Evolutionary conservation across 2,113 vertebrate species (phyloP), one percentile per base, ranked within the genome.

Genomic region (Elephas maximus): DNA sequence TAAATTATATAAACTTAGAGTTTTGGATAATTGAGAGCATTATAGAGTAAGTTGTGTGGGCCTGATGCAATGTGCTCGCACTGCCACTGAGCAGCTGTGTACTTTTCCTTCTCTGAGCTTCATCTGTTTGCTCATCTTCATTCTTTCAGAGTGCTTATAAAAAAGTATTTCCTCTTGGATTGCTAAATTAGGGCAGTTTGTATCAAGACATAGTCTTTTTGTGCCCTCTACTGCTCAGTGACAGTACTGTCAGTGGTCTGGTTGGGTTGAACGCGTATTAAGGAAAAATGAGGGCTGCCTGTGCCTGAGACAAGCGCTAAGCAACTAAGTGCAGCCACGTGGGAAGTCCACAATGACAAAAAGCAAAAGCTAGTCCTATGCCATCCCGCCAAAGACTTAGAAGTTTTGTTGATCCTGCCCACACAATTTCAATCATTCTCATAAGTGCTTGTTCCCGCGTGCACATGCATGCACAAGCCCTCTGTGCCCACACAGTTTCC

Each of bases 211-310:
- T 71, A 30, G 65, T 95, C 88, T 65, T 84, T 91, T 73, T 10
- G 77, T 53, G 60, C 97, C 97, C 96, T 97, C 97, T 98, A 41
- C 81, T 84, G 96, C 84, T 95, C 63, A 81, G 10, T 48, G 18
- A 4, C 1, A 26, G 65, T 51, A 67, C 62, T 74, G 79, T 23
- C 71, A 7, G 44, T 3, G 57, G 23, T n/a, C 41, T 53, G 67
- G 6, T 51, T 26, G 7, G 41, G 15, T 6, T 5, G 30, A 71
- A 86, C 6, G 2, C 28, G 15, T 4, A 6, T 23, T 33, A 48
- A 67, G 17, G 33, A 7, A 45, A 12, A 45, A 30, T 37, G 41
- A 53, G 17, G 18, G 41, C 62, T 0, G 30, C n/a, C 73, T 33
- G 6, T 0, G 14, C 10, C 18, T 51, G 81, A 18, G 33, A 12